phyloP scores from a whole-genome alignment of 1,140 invertebrate genomes.

The Rhagoletis pomonella region DNA sequence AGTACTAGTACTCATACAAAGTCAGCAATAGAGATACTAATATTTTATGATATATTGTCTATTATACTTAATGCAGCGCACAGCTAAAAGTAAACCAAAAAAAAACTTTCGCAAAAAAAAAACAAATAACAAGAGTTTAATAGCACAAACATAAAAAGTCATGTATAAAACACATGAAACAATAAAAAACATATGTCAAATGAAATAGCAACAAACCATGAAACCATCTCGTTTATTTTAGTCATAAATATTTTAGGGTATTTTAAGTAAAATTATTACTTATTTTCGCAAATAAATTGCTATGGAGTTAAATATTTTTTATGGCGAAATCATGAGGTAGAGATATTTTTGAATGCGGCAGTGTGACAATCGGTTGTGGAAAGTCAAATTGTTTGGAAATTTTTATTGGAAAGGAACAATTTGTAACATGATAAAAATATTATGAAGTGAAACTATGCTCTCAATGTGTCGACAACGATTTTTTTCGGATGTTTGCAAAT shows the following conservation, averaged over 20 bases:
- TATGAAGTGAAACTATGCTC: too few species aligned
- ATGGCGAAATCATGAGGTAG: not conserved
- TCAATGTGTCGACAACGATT: too few species aligned
- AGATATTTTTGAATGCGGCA: not conserved
- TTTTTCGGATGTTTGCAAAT: too few species aligned
- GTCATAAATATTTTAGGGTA: conserved; percentile 9
- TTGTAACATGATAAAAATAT: too few species aligned
- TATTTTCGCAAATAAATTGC: conserved; percentile 23
- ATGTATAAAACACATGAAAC: not conserved
- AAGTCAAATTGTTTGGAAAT: too few species aligned
- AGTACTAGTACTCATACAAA: not conserved
- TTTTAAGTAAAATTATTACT: not conserved
- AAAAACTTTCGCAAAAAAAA: not conserved
- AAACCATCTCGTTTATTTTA: conserved; percentile 10
- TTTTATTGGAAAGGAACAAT: too few species aligned
- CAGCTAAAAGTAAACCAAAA: not conserved
- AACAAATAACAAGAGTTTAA: conserved; percentile 4
- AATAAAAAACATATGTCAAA: conserved; percentile 14
- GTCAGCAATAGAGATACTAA: conserved; percentile 31
- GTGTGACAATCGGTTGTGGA: too few species aligned
- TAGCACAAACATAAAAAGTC: not conserved
- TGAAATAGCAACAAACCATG: conserved; percentile 27
- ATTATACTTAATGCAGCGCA: not conserved
- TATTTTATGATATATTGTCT: conserved; percentile 39
- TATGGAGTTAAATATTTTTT: conserved; percentile 28